Evolutionary conservation across 2,113 vertebrate species (phyloP).

Genomic region (Callocephalon fimbriatum): DNA sequence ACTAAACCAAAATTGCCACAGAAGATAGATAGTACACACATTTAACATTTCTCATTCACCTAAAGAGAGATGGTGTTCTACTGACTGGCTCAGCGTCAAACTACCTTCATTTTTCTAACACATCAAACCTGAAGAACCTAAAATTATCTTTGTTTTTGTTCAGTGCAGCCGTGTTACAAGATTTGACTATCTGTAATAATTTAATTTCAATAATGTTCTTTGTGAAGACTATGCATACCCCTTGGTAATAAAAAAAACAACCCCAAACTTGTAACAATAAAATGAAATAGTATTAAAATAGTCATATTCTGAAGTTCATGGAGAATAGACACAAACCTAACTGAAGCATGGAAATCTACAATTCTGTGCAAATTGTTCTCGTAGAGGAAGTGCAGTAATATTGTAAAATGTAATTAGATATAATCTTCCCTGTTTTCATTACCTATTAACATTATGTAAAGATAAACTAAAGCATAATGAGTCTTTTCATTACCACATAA

Average conservation of each 20-base stretch:
- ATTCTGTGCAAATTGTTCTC: constrained; percentile 38
- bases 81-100: background rate
- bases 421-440: constrained; percentile 71
- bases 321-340: background rate
- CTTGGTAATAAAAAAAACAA: background rate
- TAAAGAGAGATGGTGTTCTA: background rate
- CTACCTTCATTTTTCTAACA: background rate
- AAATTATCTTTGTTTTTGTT: background rate
- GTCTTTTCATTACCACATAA: constrained; percentile 73
- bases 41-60: background rate
- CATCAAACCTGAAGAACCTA: background rate
- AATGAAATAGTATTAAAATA: background rate
- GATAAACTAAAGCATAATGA: constrained; percentile 78
- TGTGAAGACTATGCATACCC: background rate
- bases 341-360: background rate
- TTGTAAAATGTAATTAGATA: constrained; percentile 73
- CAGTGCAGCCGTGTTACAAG: background rate
- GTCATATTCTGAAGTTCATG: background rate
- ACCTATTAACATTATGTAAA: constrained; percentile 78
- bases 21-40: background rate
- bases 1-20: background rate
- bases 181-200: background rate
- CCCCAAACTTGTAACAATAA: background rate
- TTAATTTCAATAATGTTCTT: background rate
- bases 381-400: constrained; percentile 39